Evolutionary conservation across 2,797 vertebrate species (phyloP).

Genomic region (Platalea minor): DNA sequence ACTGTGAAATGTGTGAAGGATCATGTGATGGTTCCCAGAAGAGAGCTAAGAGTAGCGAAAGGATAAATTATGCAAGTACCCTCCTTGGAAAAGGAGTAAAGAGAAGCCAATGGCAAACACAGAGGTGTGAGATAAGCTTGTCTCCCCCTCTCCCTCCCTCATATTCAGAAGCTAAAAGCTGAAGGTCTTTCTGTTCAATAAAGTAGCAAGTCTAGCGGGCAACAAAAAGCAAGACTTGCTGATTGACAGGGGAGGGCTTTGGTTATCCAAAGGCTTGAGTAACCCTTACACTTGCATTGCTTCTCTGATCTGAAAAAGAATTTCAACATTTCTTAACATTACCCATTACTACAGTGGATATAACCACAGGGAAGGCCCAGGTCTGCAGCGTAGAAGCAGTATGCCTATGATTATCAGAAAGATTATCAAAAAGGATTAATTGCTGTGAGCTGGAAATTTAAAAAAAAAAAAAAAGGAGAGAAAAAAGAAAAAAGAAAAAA

Average conservation of each 20-base stretch:
- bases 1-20: conserved; percentile 27
- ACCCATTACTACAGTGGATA: not conserved
- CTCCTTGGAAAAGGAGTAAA: not conserved
- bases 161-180: not conserved
- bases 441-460: not conserved
- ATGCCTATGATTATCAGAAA: not conserved
- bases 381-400: not conserved
- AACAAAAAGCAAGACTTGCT: not conserved
- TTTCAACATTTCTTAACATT: not conserved
- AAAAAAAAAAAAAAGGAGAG: not conserved
- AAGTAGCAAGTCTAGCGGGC: not conserved
- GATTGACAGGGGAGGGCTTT: not conserved
- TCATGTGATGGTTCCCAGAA: conserved; percentile 6
- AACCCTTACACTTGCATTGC: not conserved
- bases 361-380: not conserved
- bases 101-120: not conserved
- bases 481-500: not conserved
- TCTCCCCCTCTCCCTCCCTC: not conserved
- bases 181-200: not conserved
- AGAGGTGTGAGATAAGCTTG: conserved; percentile 4
- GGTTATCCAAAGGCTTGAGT: not conserved
- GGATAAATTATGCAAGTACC: conserved; percentile 3
- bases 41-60: not conserved
- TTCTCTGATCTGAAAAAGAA: not conserved
- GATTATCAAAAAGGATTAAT: not conserved